These are phyloP conservation scores for Dipodomys stephensi DNA, from an alignment of 2,113 vertebrate species.

Conservation along the genomic window DNA sequence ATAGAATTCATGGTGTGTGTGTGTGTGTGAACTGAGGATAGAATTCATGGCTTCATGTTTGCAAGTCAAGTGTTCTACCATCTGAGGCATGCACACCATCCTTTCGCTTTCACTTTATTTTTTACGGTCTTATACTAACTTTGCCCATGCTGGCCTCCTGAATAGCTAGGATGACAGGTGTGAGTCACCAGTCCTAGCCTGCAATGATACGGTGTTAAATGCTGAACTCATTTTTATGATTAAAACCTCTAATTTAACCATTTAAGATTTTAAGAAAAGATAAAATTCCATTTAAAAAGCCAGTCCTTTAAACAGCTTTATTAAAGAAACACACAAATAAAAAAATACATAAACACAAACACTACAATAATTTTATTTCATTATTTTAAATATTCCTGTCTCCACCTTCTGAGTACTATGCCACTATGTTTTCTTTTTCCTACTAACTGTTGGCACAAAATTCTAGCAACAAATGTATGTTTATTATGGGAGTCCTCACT, in stretches of 20 bases:
- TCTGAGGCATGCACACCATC: no score
- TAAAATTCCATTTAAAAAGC: constrained; percentile 1
- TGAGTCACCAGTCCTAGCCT: neutral
- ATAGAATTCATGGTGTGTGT: no score
- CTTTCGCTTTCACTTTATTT: no score
- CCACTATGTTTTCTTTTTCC: neutral
- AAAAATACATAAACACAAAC: constrained; percentile 1
- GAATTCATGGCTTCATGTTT: no score
- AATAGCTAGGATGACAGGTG: neutral
- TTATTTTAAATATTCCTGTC: neutral
- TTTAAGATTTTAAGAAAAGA: constrained; percentile 17
- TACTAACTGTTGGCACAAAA: constrained; percentile 13
- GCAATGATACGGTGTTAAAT: neutral
- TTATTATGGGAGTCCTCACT: neutral
- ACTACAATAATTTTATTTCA: constrained; percentile 41
- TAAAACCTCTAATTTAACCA: constrained; percentile 44
- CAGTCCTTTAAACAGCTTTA: constrained; percentile 1
- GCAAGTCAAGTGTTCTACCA: no score
- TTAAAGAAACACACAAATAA: neutral
- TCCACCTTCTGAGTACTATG: neutral
- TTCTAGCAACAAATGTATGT: neutral
- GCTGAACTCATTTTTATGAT: constrained; percentile 47
- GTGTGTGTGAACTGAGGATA: no score
- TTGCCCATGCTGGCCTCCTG: neutral
- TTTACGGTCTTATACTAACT: neutral